These are phyloP conservation scores for Lepidurus couesii DNA, from an alignment of 1,140 invertebrate species.

Conservation along the genomic window DNA sequence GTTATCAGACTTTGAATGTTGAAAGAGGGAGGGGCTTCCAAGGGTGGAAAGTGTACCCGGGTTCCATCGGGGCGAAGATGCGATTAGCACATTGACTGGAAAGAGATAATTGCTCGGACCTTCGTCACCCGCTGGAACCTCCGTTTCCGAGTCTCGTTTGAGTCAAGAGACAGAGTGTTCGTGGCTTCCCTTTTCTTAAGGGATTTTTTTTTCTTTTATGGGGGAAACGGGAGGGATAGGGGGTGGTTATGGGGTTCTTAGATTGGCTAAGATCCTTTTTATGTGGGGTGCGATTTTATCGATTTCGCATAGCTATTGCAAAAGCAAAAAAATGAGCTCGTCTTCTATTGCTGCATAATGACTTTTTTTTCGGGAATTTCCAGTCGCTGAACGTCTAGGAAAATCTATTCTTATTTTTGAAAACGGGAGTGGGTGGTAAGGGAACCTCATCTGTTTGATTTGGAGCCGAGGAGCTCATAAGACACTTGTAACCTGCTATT, in stretches of 20 bases:
- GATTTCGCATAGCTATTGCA: background rate
- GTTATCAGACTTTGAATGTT: background rate
- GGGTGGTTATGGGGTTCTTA: background rate
- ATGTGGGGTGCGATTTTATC: background rate
- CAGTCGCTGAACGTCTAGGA: background rate
- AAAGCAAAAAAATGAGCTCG: too few species aligned
- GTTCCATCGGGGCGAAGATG: background rate
- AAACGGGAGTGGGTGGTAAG: background rate
- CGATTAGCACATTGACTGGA: constrained; percentile 16
- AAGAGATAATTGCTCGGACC: background rate
- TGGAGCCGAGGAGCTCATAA: background rate
- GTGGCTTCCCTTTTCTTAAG: background rate
- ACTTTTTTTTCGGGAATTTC: background rate
- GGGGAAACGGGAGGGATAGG: background rate
- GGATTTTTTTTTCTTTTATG: background rate
- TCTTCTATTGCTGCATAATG: background rate
- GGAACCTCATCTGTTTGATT: background rate
- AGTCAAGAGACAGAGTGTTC: background rate
- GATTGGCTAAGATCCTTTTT: background rate
- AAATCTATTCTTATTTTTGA: background rate
- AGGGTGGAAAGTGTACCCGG: too few species aligned
- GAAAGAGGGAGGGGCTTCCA: background rate
- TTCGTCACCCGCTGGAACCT: background rate
- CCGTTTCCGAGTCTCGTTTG: background rate
- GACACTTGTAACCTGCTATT: background rate